Conservation (phyloP, 2,888 invertebrate genomes). For the Aphidoletes aphidimyza region DNA sequence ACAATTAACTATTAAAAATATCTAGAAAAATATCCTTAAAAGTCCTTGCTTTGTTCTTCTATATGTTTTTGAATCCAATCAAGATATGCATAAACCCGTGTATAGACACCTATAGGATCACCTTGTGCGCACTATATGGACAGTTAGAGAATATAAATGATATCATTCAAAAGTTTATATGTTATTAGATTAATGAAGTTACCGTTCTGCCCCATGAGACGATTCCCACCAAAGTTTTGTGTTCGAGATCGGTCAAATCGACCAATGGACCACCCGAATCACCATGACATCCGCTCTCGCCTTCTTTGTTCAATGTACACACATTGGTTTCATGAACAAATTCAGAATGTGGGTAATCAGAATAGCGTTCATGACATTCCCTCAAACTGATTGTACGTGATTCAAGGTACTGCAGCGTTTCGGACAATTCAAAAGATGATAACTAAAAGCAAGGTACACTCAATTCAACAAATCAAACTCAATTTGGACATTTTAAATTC, state of each 20-base stretch:
- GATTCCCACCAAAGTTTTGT: background rate
- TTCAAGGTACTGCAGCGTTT: too few relatives aligned
- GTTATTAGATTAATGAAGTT: background rate
- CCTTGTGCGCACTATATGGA: background rate
- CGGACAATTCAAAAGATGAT: background rate
- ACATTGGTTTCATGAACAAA: too few relatives aligned
- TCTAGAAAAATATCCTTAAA: too few relatives aligned
- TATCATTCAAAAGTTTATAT: background rate
- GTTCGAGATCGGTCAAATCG: background rate
- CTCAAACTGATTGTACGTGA: too few relatives aligned
- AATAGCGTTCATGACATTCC: too few relatives aligned
- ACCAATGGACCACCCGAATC: background rate
- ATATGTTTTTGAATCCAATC: background rate
- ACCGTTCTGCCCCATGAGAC: background rate
- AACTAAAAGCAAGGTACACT: background rate
- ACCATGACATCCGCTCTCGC: background rate
- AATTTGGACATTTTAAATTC: too few relatives aligned
- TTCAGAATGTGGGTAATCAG: too few relatives aligned
- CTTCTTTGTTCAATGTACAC: too few relatives aligned
- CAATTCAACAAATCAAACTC: background rate
- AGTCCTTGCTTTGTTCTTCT: too few relatives aligned
- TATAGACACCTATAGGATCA: background rate
- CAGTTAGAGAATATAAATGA: background rate
- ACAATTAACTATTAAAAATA: too few relatives aligned
- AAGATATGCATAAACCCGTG: background rate